Evolutionary conservation across 2,113 vertebrate species (phyloP), one percentile per base, ranked within the genome.

Genomic region (human (Homo sapiens)): DNA sequence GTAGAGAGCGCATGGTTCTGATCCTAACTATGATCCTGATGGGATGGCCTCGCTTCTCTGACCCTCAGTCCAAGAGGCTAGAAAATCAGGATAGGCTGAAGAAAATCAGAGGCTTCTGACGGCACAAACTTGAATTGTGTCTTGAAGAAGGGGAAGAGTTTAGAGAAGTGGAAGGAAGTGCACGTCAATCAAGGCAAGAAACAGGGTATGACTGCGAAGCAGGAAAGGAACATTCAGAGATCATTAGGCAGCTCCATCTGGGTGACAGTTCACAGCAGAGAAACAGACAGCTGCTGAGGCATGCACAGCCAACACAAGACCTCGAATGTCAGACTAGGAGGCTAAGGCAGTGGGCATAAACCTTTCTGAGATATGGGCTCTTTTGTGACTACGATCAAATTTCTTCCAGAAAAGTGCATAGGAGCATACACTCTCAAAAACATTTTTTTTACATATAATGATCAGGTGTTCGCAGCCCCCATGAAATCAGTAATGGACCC

Each of bases 351-450:
- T 27, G 16, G 38, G 8, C 32, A 76, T 75, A 50, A 64, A 50
- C 27, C n/a, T 55, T 38, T 93, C 81, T 45, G 13, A 94, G n/a
- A n/a, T 81, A 27, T 17, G 50, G 10, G 38, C 16, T 64, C 50
- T 87, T 76, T 32, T 55, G 12, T 89, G 61, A 78, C 45, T 91
- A 85, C 27, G 22, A 92, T 45, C 23, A 68, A 92, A 96, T 32
- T 23, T 79, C 70, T 96, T 89, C 55, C 38, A 93, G 72, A 91
- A 97, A 96, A 83, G 38, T 48, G 27, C 27, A 43, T 7, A 61
- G 8, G 35, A 72, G 64, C 52, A 22, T 35, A 59, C 1, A 85
- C 30, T 45, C 22, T 48, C 11, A 43, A 48, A 20, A 45, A 40
- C 11, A 2, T 40, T 79, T 64, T 48, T 78, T 35, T 48, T 9